Percentiles rank a stretch among this genome's conserved stretches.
These are phyloP conservation scores for Uropsilus gracilis DNA, from an alignment of 2,113 vertebrate genomes.

Conservation along the genomic window DNA sequence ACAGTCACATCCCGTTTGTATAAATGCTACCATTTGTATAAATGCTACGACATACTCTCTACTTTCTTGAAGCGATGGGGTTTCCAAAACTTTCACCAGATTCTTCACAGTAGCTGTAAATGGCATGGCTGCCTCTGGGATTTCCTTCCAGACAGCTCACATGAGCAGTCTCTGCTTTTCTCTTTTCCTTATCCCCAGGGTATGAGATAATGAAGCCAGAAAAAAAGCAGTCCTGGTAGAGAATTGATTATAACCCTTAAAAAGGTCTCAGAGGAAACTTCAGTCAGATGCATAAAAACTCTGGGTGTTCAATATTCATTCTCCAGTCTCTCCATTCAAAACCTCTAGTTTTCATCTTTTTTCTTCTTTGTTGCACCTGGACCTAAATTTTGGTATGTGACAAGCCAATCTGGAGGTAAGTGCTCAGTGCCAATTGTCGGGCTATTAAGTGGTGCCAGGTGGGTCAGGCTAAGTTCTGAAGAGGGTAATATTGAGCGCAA, in stretches of 20 bases:
- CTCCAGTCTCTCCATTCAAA: background rate
- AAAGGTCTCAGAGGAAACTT: background rate
- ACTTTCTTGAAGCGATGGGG: background rate
- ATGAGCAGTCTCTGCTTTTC: background rate
- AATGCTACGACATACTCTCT: background rate
- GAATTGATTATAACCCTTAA: slow-evolving; percentile 10
- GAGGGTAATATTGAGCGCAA: too few species aligned
- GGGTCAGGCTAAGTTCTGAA: background rate
- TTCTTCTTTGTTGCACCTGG: background rate
- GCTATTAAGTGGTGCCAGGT: background rate
- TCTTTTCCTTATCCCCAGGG: background rate
- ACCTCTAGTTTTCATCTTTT: background rate
- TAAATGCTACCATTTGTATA: too few species aligned
- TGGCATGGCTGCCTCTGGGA: background rate
- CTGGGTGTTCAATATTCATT: background rate
- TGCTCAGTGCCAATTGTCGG: background rate
- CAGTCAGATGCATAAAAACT: slow-evolving; percentile 35
- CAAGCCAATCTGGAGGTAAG: background rate
- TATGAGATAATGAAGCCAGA: slow-evolving; percentile 33
- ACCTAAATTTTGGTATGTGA: background rate
- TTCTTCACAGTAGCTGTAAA: background rate
- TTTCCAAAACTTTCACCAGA: background rate
- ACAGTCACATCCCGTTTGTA: background rate
- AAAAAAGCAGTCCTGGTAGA: background rate
- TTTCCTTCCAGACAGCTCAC: background rate